Percentiles rank a stretch among this genome's conserved stretches.
Evolutionary conservation across 2,797 vertebrate species (phyloP).

Genomic region (Myiotriccus ornatus): DNA sequence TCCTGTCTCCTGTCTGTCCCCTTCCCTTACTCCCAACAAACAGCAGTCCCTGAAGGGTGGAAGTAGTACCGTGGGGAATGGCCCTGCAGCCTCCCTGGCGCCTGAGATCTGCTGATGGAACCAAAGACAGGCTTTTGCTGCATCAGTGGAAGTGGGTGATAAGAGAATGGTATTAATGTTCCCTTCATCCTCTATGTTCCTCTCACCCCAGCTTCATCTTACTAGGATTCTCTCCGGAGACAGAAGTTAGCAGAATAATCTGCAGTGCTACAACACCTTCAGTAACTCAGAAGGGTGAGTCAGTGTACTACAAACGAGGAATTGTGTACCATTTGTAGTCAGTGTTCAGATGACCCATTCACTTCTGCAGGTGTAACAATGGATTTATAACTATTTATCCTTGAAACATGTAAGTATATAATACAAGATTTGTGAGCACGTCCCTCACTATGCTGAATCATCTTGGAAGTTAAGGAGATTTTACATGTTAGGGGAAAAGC

Average conservation of each 20-base stretch:
- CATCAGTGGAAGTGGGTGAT: not conserved
- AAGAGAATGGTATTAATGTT: not conserved
- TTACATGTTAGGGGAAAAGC: not conserved
- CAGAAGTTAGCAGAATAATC: not conserved
- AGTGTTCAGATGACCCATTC: not conserved
- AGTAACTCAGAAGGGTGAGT: not conserved
- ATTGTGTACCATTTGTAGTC: rapidly evolving
- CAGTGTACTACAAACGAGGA: not conserved
- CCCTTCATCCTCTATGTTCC: not conserved
- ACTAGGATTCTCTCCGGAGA: not conserved
- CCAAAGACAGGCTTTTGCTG: not conserved
- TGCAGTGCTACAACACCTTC: not conserved
- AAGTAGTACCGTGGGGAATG: not conserved
- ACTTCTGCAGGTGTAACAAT: not conserved
- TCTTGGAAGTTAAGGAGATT: not conserved
- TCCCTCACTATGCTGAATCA: not conserved
- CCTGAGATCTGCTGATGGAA: not conserved
- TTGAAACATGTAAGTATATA: not conserved
- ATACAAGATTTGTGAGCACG: not conserved
- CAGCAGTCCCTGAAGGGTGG: not conserved
- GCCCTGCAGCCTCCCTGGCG: not conserved
- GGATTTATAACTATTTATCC: not conserved
- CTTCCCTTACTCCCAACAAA: not conserved
- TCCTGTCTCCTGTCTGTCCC: not conserved
- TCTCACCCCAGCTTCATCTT: not conserved